Percentiles rank a stretch among this genome's conserved stretches.
These are phyloP conservation scores for Arctocebus calabarensis DNA, from an alignment of 2,797 vertebrate species.

Conservation along the genomic window DNA sequence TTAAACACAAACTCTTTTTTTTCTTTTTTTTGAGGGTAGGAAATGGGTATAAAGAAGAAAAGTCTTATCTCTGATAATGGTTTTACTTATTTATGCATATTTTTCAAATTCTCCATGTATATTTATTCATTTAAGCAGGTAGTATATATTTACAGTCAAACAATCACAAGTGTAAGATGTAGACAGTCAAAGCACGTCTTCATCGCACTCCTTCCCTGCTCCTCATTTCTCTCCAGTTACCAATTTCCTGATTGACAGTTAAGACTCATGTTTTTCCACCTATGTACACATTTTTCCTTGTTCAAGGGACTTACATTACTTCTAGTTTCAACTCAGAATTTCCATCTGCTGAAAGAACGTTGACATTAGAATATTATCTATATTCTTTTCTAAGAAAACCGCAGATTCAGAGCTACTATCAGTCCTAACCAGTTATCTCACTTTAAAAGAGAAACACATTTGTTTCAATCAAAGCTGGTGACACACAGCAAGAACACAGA, in stretches of 20 bases:
- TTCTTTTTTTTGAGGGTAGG: not conserved
- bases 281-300: not conserved
- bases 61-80: not conserved
- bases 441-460: constrained; percentile 67
- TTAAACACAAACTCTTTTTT: not conserved
- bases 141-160: not conserved
- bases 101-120: not conserved
- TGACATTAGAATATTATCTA: constrained; percentile 41
- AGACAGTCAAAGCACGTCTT: not conserved
- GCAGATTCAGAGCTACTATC: constrained; percentile 33
- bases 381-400: constrained; percentile 55
- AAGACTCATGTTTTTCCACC: not conserved
- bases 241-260: not conserved
- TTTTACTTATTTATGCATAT: constrained; percentile 2
- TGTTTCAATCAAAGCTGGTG: constrained; percentile 61
- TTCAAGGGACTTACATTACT: not conserved
- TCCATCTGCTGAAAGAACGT: constrained; percentile 11
- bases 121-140: not conserved
- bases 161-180: not conserved
- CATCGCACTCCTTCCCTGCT: not conserved
- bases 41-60: constrained; percentile 42
- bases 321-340: constrained; percentile 13
- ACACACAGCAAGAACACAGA: constrained; percentile 55
- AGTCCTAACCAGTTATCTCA: not conserved
- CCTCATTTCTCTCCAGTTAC: not conserved